Evolutionary conservation across 2,888 invertebrate species (phyloP).

Genomic region (Clostera curtula): DNA sequence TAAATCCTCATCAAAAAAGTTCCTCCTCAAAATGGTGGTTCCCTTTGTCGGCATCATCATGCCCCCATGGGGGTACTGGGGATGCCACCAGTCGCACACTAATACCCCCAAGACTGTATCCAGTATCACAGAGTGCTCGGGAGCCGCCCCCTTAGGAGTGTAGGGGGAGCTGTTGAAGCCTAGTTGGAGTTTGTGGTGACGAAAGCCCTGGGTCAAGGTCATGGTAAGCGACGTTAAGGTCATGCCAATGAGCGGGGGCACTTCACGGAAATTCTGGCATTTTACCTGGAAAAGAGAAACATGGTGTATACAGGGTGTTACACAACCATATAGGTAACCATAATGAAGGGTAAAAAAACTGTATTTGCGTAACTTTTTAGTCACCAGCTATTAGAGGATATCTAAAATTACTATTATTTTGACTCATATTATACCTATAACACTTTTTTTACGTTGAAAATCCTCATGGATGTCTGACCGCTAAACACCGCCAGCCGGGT

Average conservation of each 20-base stretch:
- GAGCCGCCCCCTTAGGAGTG: conserved; percentile 37
- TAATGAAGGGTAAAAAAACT: no score
- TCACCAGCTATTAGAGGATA: no score
- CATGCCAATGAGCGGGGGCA: conserved; percentile 77
- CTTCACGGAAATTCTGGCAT: conserved; percentile 69
- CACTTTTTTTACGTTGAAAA: no score
- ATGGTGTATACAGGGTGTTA: no score
- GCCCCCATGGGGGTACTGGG: conserved; percentile 27
- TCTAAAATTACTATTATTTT: no score
- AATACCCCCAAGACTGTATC: conserved; percentile 45
- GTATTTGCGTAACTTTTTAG: no score
- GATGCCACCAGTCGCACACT: conserved; percentile 48
- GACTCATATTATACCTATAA: no score
- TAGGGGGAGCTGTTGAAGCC: conserved; percentile 57
- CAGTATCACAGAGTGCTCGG: conserved; percentile 42
- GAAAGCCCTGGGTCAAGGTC: conserved; percentile 69
- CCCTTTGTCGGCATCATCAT: conserved; percentile 12
- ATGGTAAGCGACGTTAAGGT: conserved; percentile 71
- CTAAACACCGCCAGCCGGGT: no score
- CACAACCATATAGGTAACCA: no score
- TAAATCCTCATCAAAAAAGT: conserved; percentile 20
- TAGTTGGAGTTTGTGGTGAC: conserved; percentile 70
- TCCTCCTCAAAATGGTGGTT: conserved; percentile 7
- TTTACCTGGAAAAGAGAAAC: conserved; percentile 56
- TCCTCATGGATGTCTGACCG: no score